A percentile compares a stretch with the other conserved stretches of the same genome.
Conservation (phyloP, 2,113 vertebrate species). For the Cyphomyrus discorhynchus region DNA sequence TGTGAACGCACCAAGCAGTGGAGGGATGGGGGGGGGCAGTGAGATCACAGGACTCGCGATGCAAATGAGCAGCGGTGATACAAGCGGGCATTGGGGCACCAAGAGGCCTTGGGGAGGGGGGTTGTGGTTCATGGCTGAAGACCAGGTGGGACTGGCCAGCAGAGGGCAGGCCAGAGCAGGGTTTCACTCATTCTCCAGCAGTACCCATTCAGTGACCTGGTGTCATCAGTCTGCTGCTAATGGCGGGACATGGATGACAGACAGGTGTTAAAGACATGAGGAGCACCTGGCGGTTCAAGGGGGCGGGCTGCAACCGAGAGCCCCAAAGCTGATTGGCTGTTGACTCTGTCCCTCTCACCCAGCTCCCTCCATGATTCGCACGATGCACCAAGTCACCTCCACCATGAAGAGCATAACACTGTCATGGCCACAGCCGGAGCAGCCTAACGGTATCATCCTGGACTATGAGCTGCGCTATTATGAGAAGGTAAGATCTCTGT, state of each 20-base stretch:
- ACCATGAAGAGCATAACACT: constrained; percentile 97
- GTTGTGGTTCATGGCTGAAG: neutral
- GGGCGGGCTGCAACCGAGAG: neutral
- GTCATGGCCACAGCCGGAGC: constrained; percentile 96
- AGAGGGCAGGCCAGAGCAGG: neutral
- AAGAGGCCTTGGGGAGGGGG: neutral
- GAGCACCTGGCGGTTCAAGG: neutral
- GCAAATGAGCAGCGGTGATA: neutral
- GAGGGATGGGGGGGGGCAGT: neutral
- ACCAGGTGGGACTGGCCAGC: neutral
- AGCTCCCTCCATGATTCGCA: constrained; percentile 95
- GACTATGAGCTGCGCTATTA: constrained; percentile 96
- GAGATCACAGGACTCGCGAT: neutral
- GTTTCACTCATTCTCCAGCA: neutral
- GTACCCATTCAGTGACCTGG: neutral
- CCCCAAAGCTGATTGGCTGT: neutral
- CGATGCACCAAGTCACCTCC: constrained; percentile 98
- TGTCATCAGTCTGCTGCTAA: neutral
- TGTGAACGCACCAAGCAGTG: neutral
- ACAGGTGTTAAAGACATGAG: neutral
- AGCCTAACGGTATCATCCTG: constrained; percentile 97
- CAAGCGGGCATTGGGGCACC: neutral
- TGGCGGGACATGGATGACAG: neutral
- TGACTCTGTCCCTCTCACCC: constrained; percentile 31
- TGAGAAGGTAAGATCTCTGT: constrained; percentile 78